A percentile compares a stretch with the other conserved stretches of the same genome.
Evolutionary conservation across 2,888 invertebrate genomes (phyloP).

Genomic region (Chalcosyrphus nemorum): DNA sequence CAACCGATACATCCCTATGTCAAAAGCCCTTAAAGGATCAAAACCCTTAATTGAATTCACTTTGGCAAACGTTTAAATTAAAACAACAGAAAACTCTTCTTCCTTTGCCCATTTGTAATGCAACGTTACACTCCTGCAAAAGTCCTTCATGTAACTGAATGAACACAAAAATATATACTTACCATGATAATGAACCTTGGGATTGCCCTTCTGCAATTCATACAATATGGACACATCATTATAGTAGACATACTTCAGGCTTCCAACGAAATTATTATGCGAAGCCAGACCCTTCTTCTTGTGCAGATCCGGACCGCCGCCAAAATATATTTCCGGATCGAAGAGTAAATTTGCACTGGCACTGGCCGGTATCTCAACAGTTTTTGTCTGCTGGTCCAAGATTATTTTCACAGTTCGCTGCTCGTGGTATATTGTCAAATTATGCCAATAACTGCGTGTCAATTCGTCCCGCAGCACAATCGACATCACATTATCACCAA

Average conservation of each 20-base stretch:
- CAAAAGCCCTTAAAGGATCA: no score
- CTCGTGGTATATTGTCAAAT: conserved; percentile 92
- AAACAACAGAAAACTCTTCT: background rate
- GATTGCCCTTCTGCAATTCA: conserved; percentile 91
- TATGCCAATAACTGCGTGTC: conserved; percentile 93
- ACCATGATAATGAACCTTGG: conserved; percentile 91
- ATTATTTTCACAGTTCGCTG: conserved; percentile 88
- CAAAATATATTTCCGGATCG: conserved; percentile 96
- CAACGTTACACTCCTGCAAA: background rate
- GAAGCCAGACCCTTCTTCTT: conserved; percentile 92
- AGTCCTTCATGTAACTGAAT: background rate
- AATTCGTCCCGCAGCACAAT: conserved; percentile 87
- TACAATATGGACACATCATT: conserved; percentile 96
- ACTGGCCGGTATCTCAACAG: conserved; percentile 86
- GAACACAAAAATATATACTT: conserved; percentile 69
- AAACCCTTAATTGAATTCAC: no score
- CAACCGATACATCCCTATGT: no score
- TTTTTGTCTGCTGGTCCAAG: conserved; percentile 88
- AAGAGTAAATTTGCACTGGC: conserved; percentile 89
- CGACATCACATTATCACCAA: conserved; percentile 90
- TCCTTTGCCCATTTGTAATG: background rate
- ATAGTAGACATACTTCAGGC: conserved; percentile 95
- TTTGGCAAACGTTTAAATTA: background rate
- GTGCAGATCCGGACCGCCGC: conserved; percentile 92
- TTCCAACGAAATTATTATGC: conserved; percentile 93